phyloP scores from a whole-genome alignment of 2,888 invertebrate genomes.

The Cephus runcator region DNA sequence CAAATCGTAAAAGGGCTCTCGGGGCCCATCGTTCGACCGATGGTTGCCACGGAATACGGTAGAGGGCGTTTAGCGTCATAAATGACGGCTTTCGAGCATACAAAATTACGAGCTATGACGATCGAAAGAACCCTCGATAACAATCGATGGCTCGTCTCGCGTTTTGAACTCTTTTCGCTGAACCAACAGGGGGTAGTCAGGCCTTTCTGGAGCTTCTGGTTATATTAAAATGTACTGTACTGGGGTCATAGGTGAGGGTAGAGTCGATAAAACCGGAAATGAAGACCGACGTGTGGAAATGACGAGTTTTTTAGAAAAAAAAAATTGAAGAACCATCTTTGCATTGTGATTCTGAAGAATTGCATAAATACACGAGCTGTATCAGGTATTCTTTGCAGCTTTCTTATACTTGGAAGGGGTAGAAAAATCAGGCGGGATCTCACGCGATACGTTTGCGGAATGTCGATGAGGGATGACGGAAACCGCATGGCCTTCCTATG shows the following conservation, averaged over 20 bases:
- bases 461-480: neutral
- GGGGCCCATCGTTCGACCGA: neutral
- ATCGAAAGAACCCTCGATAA: neutral
- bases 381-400: neutral
- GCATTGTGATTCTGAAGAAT: neutral
- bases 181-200: constrained; percentile 29
- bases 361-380: neutral
- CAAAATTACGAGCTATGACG: neutral
- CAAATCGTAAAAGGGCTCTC: neutral
- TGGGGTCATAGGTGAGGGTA: neutral
- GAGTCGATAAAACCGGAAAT: neutral
- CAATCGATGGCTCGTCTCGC: neutral
- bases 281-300: neutral
- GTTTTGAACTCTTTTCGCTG: neutral
- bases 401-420: neutral
- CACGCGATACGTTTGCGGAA: neutral
- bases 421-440: neutral
- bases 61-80: neutral
- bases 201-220: constrained; percentile 55
- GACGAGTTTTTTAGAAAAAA: neutral
- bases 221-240: constrained; percentile 49
- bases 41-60: neutral
- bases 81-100: neutral
- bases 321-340: neutral
- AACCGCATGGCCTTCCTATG: neutral